Evolutionary conservation across 53 echinoderm and acorn worm species (phyloP).

Genomic region (Pentamera pediparva): DNA sequence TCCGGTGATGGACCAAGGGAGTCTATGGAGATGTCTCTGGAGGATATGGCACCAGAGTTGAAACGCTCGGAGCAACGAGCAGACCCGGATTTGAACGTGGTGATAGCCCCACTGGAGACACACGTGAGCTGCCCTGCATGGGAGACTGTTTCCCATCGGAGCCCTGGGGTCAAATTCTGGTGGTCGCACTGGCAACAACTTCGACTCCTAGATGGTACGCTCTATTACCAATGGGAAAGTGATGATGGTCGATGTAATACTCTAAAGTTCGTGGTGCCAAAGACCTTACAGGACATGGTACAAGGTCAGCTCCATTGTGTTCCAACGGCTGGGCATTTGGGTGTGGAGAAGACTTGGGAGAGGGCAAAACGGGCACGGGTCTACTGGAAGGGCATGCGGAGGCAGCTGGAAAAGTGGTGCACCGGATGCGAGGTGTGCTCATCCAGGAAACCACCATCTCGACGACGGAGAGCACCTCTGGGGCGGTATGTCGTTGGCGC

Average conservation of each 20-base stretch:
- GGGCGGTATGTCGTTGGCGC: not conserved
- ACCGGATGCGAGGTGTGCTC: not conserved
- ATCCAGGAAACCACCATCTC: not conserved
- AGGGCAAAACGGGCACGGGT: conserved; percentile 1
- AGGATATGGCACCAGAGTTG: not conserved
- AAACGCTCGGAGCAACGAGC: not conserved
- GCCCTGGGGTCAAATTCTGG: conserved; percentile 2
- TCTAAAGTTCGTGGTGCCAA: conserved; percentile 26
- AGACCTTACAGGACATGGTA: not conserved
- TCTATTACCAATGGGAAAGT: conserved; percentile 29
- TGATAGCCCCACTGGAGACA: not conserved
- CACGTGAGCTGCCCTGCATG: not conserved
- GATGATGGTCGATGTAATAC: not conserved
- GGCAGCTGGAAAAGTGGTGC: not conserved
- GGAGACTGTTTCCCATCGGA: conserved; percentile 1
- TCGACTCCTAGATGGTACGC: not conserved
- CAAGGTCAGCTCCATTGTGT: conserved; percentile 4
- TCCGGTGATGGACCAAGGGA: too few relatives aligned
- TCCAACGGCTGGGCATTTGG: conserved; percentile 34
- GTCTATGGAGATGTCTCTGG: too few relatives aligned
- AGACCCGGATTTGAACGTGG: not conserved
- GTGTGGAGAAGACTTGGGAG: conserved; percentile 8
- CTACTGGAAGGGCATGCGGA: conserved; percentile 21
- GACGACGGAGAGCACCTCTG: not conserved
- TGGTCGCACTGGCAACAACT: conserved; percentile 31